Percentiles rank a stretch among this genome's conserved stretches.
Evolutionary conservation across 2,113 vertebrate species (phyloP).

Genomic region (Polypterus bichir): DNA sequence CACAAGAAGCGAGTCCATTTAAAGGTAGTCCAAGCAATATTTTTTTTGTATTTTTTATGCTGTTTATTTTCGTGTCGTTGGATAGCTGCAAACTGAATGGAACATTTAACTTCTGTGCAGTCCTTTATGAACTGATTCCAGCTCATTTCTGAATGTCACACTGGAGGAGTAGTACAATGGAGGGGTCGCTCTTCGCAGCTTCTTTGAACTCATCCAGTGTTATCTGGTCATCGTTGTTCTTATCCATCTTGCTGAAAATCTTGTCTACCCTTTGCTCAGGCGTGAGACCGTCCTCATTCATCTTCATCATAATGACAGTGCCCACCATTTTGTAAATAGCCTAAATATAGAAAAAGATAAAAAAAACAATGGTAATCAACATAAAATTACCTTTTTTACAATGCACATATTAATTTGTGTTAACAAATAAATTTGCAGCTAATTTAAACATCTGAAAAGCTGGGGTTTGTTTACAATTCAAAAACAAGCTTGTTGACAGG

Average conservation of each 20-base stretch:
- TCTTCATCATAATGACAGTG: conserved; percentile 99
- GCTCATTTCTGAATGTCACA: conserved; percentile 98
- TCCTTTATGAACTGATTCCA: conserved; percentile 49
- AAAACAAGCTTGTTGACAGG: too few species aligned
- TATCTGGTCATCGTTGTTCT: conserved; percentile 99
- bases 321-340: conserved; percentile 99
- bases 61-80: conserved; percentile 43
- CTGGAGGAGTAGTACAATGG: conserved; percentile 97
- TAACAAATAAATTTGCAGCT: too few species aligned
- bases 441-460: too few species aligned
- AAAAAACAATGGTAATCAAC: background rate
- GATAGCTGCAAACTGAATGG: conserved; percentile 98
- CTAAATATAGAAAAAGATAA: conserved; percentile 33
- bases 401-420: background rate
- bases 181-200: conserved; percentile 94
- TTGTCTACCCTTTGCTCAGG: conserved; percentile 93
- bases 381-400: background rate
- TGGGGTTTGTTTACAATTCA: too few species aligned
- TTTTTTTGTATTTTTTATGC: conserved; percentile 47
- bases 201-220: conserved; percentile 97
- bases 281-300: conserved; percentile 96
- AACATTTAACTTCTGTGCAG: conserved; percentile 88
- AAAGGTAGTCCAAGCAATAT: conserved; percentile 96
- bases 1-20: conserved; percentile 99
- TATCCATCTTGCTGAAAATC: conserved; percentile 99